Base-by-base conservation (phyloP, 2,113 vertebrate genomes). In the Dasyurus viverrinus region DNA sequence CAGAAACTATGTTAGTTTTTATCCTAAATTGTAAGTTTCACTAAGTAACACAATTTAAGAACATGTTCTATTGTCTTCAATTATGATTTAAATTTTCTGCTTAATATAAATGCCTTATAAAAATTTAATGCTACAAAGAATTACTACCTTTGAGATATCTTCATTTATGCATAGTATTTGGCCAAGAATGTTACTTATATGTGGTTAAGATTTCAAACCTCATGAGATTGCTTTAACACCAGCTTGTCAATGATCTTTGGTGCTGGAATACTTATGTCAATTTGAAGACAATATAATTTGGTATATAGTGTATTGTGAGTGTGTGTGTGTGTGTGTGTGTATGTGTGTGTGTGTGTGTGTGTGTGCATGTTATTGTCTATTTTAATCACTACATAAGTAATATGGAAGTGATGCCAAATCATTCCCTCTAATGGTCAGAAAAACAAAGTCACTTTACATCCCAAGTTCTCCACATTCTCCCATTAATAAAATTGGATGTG, bases 381-480 rank as follows among this genome's bases (percentile, higher is more conserved):
- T 97, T 95, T 96, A 91, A 96, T 97, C 95, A 96, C 92, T 89
- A 36, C 91, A 76, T 93, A 97, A 95, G 93, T 95, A 95, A 96
- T 89, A 96, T 96, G 90, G 91, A 95, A 95, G 96, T 93, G 97
- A 97, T 97, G 95, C 94, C 93, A 97, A 95, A 97, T 97, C 97
- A 97, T 96, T 96, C 93, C 94, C 42, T 24, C 42, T 96, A 95
- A 89, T 96, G 76, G 95, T 94, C 94, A 96, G 97, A 98, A 98
- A 95, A 97, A 97, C 96, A 97, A 97, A 97, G 97, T 96, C 98
- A 95, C 96, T 94, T 97, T 98, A 97, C 96, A 92, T 97, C 97
- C 96, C 95, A 95, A 97, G 95, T 97, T 97, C 94, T 96, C 92
- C 96, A 90, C 90, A 96, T 97, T 97, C 30, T 0, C 54, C 89